Percentiles rank a stretch among this genome's conserved stretches.
These are phyloP conservation scores for Cremastinae sp. DNA, from an alignment of 2,888 invertebrate species.

Conservation along the genomic window DNA sequence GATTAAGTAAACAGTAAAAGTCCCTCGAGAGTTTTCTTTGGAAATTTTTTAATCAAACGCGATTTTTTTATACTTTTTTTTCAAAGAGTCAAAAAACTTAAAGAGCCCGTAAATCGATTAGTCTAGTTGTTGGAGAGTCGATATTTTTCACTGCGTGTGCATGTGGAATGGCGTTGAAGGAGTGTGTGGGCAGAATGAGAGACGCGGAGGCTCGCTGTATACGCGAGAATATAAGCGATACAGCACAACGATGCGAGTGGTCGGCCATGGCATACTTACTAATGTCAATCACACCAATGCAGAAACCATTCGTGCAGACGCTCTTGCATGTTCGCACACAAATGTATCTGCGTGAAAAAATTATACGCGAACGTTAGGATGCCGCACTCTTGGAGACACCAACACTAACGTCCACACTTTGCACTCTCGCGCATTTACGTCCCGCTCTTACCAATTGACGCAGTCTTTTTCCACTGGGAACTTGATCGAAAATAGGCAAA, in stretches of 20 bases:
- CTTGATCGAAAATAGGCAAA: not conserved
- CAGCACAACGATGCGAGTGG: slow-evolving; percentile 75
- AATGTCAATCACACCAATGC: slow-evolving; percentile 80
- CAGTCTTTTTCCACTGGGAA: slow-evolving; percentile 6
- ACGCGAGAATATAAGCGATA: slow-evolving; percentile 11
- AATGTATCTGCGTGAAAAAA: too few relatives aligned
- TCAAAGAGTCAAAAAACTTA: too few relatives aligned
- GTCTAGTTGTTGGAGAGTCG: not conserved
- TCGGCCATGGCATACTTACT: slow-evolving; percentile 80
- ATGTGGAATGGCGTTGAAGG: slow-evolving; percentile 63
- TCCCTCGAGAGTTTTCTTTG: too few relatives aligned
- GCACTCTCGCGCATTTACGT: not conserved
- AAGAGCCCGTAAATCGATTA: not conserved
- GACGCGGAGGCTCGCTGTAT: slow-evolving; percentile 63
- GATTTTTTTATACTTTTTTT: too few relatives aligned
- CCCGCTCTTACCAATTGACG: slow-evolving; percentile 7
- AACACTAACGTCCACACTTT: not conserved
- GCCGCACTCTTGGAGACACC: slow-evolving; percentile 18
- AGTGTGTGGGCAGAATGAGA: slow-evolving; percentile 72
- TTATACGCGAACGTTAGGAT: slow-evolving; percentile 20
- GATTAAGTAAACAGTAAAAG: too few relatives aligned
- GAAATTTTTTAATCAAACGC: too few relatives aligned
- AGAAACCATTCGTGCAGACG: slow-evolving; percentile 67
- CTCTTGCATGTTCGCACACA: slow-evolving; percentile 6
- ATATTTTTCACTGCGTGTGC: slow-evolving; percentile 48